Evolutionary conservation across 1,140 invertebrate species (phyloP).

Genomic region (Stegodyphus dumicola): DNA sequence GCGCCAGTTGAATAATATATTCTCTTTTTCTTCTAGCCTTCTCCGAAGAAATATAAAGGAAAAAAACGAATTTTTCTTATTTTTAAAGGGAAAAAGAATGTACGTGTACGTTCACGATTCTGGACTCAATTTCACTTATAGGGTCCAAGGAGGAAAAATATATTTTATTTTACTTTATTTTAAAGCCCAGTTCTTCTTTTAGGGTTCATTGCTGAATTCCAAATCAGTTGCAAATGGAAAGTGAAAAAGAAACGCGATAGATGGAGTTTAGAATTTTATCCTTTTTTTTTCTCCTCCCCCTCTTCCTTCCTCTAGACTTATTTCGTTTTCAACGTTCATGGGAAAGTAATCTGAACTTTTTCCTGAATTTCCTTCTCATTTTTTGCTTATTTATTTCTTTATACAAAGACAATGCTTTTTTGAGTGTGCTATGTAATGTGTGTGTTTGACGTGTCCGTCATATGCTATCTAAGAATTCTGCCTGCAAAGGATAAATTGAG

Average conservation of each 20-base stretch:
- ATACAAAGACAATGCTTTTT: neutral
- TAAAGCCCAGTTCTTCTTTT: constrained; percentile 53
- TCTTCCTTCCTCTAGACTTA: constrained; percentile 35
- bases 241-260: constrained; percentile 59
- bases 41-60: constrained; percentile 47
- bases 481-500: too few relatives aligned
- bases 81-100: constrained; percentile 55
- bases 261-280: constrained; percentile 58
- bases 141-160: constrained; percentile 56
- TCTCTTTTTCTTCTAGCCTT: constrained; percentile 30
- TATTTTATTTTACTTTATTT: constrained; percentile 60
- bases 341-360: constrained; percentile 58
- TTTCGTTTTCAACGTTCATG: constrained; percentile 55
- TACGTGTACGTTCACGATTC: constrained; percentile 55
- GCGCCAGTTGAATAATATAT: constrained; percentile 55
- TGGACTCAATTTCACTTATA: constrained; percentile 60
- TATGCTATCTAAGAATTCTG: too few relatives aligned
- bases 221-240: constrained; percentile 60
- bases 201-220: constrained; percentile 58
- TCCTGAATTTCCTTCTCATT: neutral
- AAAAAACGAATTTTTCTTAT: constrained; percentile 52
- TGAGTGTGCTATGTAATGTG: neutral
- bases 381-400: neutral
- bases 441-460: neutral
- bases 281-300: constrained; percentile 13